A percentile compares a stretch with the other conserved stretches of the same genome.
phyloP scores from a whole-genome alignment of 1,140 invertebrate species.

The Drosophila rhopaloa region DNA sequence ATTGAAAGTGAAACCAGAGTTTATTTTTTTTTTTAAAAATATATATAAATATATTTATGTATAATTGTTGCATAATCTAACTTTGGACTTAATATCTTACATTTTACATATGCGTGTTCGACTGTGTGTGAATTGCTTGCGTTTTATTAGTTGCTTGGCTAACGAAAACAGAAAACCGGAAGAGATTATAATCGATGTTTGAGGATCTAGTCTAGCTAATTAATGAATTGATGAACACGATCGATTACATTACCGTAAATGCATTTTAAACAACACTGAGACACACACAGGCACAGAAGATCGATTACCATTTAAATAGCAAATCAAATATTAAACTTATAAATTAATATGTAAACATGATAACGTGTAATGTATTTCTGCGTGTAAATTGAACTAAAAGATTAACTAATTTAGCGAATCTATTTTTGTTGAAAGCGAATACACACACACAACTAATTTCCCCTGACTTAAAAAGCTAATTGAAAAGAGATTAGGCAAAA shows the following conservation, averaged over 20 bases:
- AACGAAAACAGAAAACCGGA: constrained; percentile 2
- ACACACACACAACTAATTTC: constrained; percentile 6
- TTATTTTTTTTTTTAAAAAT: constrained; percentile 38
- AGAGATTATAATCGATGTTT: constrained; percentile 11
- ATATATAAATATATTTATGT: constrained; percentile 23
- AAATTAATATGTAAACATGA: constrained; percentile 39
- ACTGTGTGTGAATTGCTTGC: constrained; percentile 29
- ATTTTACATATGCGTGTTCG: constrained; percentile 14
- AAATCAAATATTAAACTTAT: constrained; percentile 56
- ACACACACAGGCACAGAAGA: neutral
- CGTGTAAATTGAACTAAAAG: constrained; percentile 35
- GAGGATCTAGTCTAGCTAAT: constrained; percentile 37
- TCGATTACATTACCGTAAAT: constrained; percentile 26
- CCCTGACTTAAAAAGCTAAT: constrained; percentile 20
- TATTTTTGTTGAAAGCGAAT: constrained; percentile 15
- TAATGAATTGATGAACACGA: constrained; percentile 39
- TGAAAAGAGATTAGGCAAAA: constrained; percentile 14
- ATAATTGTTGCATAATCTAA: constrained; percentile 62
- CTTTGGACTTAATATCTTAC: constrained; percentile 50
- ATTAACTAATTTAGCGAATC: constrained; percentile 23
- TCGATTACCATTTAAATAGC: constrained; percentile 64
- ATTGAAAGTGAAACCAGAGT: constrained; percentile 47
- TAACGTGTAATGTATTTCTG: constrained; percentile 36
- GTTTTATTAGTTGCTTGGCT: constrained; percentile 49
- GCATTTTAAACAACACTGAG: constrained; percentile 45